Conservation (phyloP, 2,888 invertebrate species). For the Dascillus cervinus region DNA sequence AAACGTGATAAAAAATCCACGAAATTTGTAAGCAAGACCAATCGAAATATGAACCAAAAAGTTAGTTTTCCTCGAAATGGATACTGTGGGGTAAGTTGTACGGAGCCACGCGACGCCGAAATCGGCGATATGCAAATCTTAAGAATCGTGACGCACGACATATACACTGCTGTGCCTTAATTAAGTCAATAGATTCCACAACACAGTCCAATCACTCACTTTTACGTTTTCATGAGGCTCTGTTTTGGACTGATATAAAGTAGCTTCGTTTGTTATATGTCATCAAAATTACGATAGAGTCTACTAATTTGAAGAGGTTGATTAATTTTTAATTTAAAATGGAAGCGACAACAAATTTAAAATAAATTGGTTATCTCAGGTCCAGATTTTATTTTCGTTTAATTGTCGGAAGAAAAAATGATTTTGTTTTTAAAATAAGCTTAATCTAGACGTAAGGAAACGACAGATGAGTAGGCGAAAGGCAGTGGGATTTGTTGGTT, state of each 20-base stretch:
- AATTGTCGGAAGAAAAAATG: too few relatives aligned
- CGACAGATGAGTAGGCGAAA: background rate
- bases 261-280: constrained; percentile 15
- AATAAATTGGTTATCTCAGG: too few relatives aligned
- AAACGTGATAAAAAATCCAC: too few relatives aligned
- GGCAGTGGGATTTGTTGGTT: background rate
- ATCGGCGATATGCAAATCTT: constrained; percentile 25
- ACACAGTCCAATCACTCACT: constrained; percentile 19
- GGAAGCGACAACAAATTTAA: background rate
- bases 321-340: constrained; percentile 1
- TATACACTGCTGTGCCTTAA: constrained; percentile 17
- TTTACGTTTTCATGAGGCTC: constrained; percentile 12
- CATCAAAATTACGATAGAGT: constrained; percentile 12
- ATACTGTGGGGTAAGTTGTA: too few relatives aligned
- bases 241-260: constrained; percentile 12
- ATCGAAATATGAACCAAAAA: too few relatives aligned
- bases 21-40: too few relatives aligned
- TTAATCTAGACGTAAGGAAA: too few relatives aligned
- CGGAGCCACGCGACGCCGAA: constrained; percentile 22
- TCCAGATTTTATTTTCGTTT: too few relatives aligned
- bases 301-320: constrained; percentile 2
- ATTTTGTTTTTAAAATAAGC: too few relatives aligned
- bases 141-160: constrained; percentile 29
- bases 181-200: constrained; percentile 21
- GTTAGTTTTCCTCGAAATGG: too few relatives aligned